Evolutionary conservation across 2,797 vertebrate species (phyloP), one percentile per base, ranked within the genome.

Genomic region (Ambastaia sidthimunki): DNA sequence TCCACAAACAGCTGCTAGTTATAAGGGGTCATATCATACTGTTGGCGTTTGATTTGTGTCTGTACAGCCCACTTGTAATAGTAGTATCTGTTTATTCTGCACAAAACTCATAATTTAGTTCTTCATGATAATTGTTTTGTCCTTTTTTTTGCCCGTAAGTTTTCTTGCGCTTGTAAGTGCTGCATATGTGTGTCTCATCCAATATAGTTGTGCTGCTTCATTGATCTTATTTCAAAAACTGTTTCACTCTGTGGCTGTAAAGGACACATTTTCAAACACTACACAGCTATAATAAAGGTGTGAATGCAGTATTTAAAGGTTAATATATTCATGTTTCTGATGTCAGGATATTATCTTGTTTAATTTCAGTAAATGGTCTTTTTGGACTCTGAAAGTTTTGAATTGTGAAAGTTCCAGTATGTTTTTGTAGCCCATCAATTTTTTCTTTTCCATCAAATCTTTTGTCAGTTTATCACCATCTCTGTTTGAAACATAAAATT

Each of bases 271-370:
- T 19, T n/a, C 52, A 54, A 37, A 52, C 73, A 75, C 11, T 31
- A n/a, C 50, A 21, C 50, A 7, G 16, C 16, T 3, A 0, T 63
- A n/a, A 34, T 65, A 16, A n/a, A 52, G 0, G 47, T 65, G 47
- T 74, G 63, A 74, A 63, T 74, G 59, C 10, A 47, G 12, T 11
- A 15, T 60, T 48, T 4, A 74, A 52, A 60, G 52, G 60, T 21
- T 65, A n/a, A 65, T 74, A 11, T 52, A 11, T 63, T 52, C 16
- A 21, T 34, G 18, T 65, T 7, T 52, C 23, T 57, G 31, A 54
- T 15, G 44, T 57, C 37, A 52, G 18, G 21, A 12, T 25, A 12
- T 10, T 57, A 10, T 13, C 1, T 57, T 12, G 10, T 4, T 23
- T 57, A 1, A 23, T 37, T 31, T 31, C 4, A 31, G 31, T 31